Evolutionary conservation across 2,888 invertebrate species (phyloP), one percentile per base, ranked within the genome.

Genomic region (Drosophila mimetica): DNA sequence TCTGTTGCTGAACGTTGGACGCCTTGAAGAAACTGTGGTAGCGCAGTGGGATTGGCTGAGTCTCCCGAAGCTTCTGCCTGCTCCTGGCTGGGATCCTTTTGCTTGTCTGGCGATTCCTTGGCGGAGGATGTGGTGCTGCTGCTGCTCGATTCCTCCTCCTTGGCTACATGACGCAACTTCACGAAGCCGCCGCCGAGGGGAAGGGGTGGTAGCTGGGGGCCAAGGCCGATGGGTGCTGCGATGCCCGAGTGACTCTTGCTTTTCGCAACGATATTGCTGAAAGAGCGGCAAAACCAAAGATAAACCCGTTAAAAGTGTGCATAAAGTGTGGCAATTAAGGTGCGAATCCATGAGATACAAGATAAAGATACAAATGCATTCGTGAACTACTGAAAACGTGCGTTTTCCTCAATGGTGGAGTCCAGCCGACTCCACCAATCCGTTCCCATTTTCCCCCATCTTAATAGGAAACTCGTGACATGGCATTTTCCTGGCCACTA

Each of bases 181-280:
- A 91, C 90, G 74, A 91, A 90, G 74, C 89, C 87, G 75, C 89
- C 77, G 74, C 80, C 87, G 59, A 90, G 69, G 74, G 91, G 90
- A 67, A 90, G 70, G 71, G 91, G 90, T 70, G 91, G 90, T 78
- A 90, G 75, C 77, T 90, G 90, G 74, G 90, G 89, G 70, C 89
- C 90, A 81, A 90, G 79, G 63, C 83, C 85, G 75, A 79, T 75
- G 69, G 80, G 71, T 30, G 57, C 71, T 25, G 83, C 48, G 72
- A 84, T 77, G 67, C 88, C 84, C 76, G 92, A 91, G 78, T 91
- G 89, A 88, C 91, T 92, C 86, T 92, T 92, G 83, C 92, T 92
- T 89, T 92, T 92, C 51, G 91, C 89, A 77, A 92, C 89, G 74
- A 58, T 36, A 79, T 83, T 91, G 71, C 91, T 90, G 30, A 59